Conservation (phyloP, 2,797 vertebrate species). For the Arrhamphus sclerolepis region DNA sequence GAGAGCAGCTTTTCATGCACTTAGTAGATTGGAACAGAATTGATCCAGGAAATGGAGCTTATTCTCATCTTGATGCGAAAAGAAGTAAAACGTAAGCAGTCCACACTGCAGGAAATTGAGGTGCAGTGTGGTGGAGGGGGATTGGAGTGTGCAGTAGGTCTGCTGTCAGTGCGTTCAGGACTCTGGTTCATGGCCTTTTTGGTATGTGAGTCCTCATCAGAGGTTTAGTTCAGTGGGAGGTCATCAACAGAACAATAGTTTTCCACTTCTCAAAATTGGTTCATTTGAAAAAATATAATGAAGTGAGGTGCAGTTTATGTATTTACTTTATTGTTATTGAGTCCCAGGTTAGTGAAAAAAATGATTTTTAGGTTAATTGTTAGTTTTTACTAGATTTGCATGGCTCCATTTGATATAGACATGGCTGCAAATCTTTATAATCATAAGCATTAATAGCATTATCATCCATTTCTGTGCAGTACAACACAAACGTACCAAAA, state of each 20-base stretch:
- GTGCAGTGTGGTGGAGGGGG: not conserved
- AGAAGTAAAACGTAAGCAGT: conserved; percentile 38
- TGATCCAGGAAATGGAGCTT: conserved; percentile 44
- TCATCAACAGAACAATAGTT: not conserved
- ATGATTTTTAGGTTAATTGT: too few species aligned
- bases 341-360: too few species aligned
- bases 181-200: not conserved
- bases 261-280: too few species aligned
- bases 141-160: conserved; percentile 9
- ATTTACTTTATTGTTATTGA: too few species aligned
- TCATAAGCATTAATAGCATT: too few species aligned
- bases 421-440: too few species aligned
- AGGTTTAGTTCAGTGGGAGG: not conserved
- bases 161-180: not conserved
- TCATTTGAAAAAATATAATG: too few species aligned
- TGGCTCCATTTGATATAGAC: too few species aligned
- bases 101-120: conserved; percentile 42
- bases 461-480: too few species aligned
- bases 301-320: too few species aligned
- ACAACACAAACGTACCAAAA: too few species aligned
- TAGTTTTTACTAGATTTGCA: too few species aligned
- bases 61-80: conserved; percentile 16
- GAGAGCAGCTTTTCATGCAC: conserved; percentile 4
- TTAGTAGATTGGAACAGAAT: conserved; percentile 36
- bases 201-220: not conserved